A percentile compares a stretch with the other conserved stretches of the same genome.
These are phyloP conservation scores for Bombyx mori DNA, from an alignment of 1,140 invertebrate species.

Conservation along the genomic window DNA sequence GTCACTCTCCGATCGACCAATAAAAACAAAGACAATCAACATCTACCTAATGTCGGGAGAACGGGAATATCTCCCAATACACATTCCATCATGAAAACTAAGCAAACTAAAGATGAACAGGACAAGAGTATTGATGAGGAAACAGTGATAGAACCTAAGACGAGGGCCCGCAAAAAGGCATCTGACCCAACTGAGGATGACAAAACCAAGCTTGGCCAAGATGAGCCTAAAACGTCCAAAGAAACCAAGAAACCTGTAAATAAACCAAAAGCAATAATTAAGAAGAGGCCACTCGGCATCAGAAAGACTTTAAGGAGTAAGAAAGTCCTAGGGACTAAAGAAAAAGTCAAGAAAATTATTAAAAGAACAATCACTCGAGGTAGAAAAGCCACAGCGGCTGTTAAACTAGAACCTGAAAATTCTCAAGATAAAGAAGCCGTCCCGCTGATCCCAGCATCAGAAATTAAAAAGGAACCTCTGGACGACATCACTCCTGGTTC, in stretches of 20 bases:
- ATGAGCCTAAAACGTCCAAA: conserved; percentile 59
- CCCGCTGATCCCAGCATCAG: conserved; percentile 51
- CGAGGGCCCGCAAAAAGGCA: conserved; percentile 59
- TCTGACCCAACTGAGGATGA: conserved; percentile 52
- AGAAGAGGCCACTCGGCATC: conserved; percentile 58
- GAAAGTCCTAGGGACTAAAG: conserved; percentile 47
- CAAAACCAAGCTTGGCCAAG: conserved; percentile 41
- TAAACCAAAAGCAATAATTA: conserved; percentile 50
- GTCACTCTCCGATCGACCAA: conserved; percentile 23
- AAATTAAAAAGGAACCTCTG: conserved; percentile 64
- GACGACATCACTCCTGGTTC: conserved; percentile 51
- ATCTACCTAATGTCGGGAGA: conserved; percentile 61
- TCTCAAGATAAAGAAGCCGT: conserved; percentile 48
- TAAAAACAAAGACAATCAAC: conserved; percentile 27
- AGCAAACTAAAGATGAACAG: conserved; percentile 58
- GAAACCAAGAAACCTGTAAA: conserved; percentile 46
- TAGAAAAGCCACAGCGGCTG: conserved; percentile 33
- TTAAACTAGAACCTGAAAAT: conserved; percentile 35
- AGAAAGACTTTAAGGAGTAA: conserved; percentile 60
- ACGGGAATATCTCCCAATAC: conserved; percentile 47
- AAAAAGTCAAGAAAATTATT: conserved; percentile 46
- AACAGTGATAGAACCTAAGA: conserved; percentile 55
- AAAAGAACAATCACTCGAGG: conserved; percentile 39
- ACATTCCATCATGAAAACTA: conserved; percentile 70
- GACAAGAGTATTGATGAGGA: conserved; percentile 63